Evolutionary conservation across 92 coral and sea anemone species (phyloP), one percentile per base, ranked within the genome.

Genomic region (Porites evermanni): DNA sequence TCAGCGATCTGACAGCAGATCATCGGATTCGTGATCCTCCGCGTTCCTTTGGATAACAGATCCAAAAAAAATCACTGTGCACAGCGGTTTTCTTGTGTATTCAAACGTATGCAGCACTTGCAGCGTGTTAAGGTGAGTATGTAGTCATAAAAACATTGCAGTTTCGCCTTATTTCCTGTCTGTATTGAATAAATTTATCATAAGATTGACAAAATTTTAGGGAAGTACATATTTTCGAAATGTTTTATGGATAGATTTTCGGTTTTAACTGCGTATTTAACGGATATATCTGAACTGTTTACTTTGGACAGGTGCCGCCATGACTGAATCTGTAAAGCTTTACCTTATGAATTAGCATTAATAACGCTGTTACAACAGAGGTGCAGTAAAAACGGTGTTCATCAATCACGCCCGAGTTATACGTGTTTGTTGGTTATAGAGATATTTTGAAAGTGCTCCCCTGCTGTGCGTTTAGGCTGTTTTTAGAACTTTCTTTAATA

Each of bases 191-290:
- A 26, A 66, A 77, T 56, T 74, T 17, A 63, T 84, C 87, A 59
- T 20, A 72, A 83, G 16, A 83, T 73, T 7, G 71, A 84, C 61
- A 66, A 84, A 74, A 19, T 74, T n/a, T 20, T 59, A 85, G 83
- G 44, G 61, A 69, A 86, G 75, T 86, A 77, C 84, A 86, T 68
- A 78, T 78, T 29, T 70, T 59, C 52, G 78, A 2, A 86, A 70
- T 59, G 76, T 78, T n/a, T 58, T 58, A 70, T 12, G 19, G 50
- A 86, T 54, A 56, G 20, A 21, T 21, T 29, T 76, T 76, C 80
- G 69, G 80, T 58, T 76, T 76, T 76, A 29, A 59, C 53, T 14
- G 14, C 53, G 52, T 53, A 76, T 56, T 26, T 76, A 53, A 13
- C 80, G 38, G 54, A 76, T 59, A 12, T 3, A 29, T 29, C 32